Evolutionary conservation across 1,140 invertebrate genomes (phyloP).

Genomic region (Macrobrachium rosenbergii): DNA sequence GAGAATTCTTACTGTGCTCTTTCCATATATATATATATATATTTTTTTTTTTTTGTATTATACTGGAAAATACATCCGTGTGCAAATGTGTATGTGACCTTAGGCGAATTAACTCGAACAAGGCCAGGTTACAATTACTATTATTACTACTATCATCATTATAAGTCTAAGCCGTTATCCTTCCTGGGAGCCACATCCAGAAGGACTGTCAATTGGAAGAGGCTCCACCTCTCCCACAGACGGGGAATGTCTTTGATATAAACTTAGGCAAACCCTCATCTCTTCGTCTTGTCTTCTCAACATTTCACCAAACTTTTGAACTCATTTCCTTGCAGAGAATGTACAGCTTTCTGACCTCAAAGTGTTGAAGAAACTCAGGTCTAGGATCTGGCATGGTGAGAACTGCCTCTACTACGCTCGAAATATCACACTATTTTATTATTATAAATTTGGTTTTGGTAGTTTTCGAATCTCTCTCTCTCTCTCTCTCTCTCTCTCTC

Average conservation of each 20-base stretch:
- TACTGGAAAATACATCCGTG: too few relatives aligned
- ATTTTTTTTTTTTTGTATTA: too few relatives aligned
- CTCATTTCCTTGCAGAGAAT: slow-evolving; percentile 62
- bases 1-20: too few relatives aligned
- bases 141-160: too few relatives aligned
- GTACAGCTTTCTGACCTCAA: slow-evolving; percentile 55
- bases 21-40: too few relatives aligned
- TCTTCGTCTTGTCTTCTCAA: background rate
- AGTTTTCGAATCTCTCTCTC: slow-evolving; percentile 29
- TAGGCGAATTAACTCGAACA: too few relatives aligned
- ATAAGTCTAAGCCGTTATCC: too few relatives aligned
- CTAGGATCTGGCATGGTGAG: slow-evolving; percentile 65
- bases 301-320: slow-evolving; percentile 17
- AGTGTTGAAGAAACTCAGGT: slow-evolving; percentile 62
- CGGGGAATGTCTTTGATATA: background rate
- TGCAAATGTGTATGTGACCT: too few relatives aligned
- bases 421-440: slow-evolving; percentile 46
- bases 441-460: slow-evolving; percentile 38
- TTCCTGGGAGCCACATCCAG: too few relatives aligned
- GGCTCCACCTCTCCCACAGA: slow-evolving; percentile 9
- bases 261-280: background rate
- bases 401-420: slow-evolving; percentile 47
- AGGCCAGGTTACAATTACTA: too few relatives aligned
- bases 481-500: background rate
- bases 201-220: background rate